Evolutionary conservation across 2,113 vertebrate species (phyloP).

Genomic region (Haemorhous mexicanus): DNA sequence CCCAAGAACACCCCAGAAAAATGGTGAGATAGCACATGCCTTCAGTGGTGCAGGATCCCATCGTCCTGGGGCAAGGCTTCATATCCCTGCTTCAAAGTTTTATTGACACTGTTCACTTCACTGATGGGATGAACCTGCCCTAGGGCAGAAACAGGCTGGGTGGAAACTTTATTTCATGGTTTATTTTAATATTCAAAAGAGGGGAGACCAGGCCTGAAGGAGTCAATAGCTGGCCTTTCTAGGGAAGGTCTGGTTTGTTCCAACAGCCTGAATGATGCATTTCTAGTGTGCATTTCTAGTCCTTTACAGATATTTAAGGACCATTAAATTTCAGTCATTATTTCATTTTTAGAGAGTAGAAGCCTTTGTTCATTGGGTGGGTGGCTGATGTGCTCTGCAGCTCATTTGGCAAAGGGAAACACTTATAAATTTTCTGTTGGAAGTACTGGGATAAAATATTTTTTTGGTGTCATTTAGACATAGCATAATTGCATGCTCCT

Average conservation of each 20-base stretch:
- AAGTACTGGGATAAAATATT: not conserved
- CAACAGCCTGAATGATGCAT: not conserved
- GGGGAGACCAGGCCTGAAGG: not conserved
- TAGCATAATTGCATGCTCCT: not conserved
- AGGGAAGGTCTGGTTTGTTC: not conserved
- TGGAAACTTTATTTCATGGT: slow-evolving; percentile 34
- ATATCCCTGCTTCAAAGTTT: not conserved
- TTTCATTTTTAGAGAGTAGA: not conserved
- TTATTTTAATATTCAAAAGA: slow-evolving; percentile 42
- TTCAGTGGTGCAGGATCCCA: not conserved
- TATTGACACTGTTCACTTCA: not conserved
- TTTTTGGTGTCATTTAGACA: not conserved
- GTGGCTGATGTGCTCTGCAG: not conserved
- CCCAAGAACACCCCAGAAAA: not conserved
- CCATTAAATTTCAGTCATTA: not conserved
- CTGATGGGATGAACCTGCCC: not conserved
- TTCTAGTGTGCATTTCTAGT: not conserved
- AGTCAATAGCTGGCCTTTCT: not conserved
- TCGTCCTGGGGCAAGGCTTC: slow-evolving; percentile 5
- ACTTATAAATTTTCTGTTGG: not conserved
- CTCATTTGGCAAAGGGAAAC: not conserved
- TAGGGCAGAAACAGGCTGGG: not conserved
- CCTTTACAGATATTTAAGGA: not conserved
- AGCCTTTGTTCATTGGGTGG: not conserved
- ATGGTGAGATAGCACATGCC: not conserved